phyloP scores from a whole-genome alignment of 2,113 vertebrate genomes.

The Syngnathus typhle region DNA sequence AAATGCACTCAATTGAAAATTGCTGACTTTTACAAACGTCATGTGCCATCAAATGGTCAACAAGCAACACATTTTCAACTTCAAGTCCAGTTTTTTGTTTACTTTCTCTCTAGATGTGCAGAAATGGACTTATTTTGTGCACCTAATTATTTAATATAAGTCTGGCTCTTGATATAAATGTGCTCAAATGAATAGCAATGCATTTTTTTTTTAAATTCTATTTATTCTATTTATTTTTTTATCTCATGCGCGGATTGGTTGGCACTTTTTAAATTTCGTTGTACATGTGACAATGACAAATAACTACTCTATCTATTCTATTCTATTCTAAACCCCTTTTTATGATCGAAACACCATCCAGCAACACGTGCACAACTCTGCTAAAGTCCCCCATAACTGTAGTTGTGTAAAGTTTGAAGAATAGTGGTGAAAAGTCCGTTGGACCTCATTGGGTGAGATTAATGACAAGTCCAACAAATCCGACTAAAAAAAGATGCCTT shows the following conservation, averaged over 20 bases:
- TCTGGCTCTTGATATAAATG: background rate
- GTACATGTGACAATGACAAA: too few species aligned
- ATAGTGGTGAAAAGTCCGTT: constrained; percentile 10
- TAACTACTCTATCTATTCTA: too few species aligned
- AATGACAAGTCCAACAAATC: constrained; percentile 18
- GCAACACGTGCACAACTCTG: background rate
- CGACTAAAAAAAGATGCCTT: constrained; percentile 11
- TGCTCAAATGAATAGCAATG: background rate
- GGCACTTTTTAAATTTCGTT: too few species aligned
- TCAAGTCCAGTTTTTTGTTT: background rate
- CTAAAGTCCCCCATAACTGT: background rate
- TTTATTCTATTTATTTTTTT: too few species aligned
- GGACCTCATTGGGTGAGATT: constrained; percentile 15
- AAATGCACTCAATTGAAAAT: constrained; percentile 4
- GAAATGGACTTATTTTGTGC: background rate
- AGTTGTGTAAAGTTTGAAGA: constrained; percentile 12
- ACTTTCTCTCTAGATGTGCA: background rate
- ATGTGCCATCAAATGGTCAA: constrained; percentile 1
- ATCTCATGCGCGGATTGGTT: too few species aligned
- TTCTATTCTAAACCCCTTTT: background rate
- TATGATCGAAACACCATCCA: background rate
- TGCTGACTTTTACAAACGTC: constrained; percentile 11
- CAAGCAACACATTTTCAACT: background rate
- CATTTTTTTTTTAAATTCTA: too few species aligned
- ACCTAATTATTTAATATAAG: background rate